Conservation (phyloP, 2,113 vertebrate species). For the Rhadina sibilatrix region DNA sequence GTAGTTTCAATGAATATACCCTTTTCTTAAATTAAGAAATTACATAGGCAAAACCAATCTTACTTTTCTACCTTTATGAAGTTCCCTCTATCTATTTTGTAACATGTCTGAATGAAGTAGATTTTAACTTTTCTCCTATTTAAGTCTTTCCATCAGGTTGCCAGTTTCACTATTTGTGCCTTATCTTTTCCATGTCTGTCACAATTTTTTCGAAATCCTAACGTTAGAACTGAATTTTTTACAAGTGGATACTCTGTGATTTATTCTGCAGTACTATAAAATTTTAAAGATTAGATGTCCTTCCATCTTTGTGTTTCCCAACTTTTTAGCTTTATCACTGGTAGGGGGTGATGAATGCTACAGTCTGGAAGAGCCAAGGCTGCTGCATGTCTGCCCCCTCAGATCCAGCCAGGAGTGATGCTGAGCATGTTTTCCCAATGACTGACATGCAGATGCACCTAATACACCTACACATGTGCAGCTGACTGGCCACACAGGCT, state of each 20-base stretch:
- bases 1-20: neutral
- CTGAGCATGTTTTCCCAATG: neutral
- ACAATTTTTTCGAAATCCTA: neutral
- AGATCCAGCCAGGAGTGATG: neutral
- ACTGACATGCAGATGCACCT: rapidly evolving
- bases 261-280: neutral
- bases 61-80: neutral
- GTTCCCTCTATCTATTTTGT: neutral
- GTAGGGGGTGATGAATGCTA: neutral
- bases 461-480: rapidly evolving
- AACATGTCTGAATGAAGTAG: neutral
- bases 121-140: neutral
- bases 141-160: neutral
- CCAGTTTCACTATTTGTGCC: neutral
- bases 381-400: neutral
- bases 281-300: neutral
- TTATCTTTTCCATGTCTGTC: neutral
- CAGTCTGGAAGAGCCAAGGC: neutral
- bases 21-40: neutral
- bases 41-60: neutral
- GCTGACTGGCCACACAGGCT: neutral
- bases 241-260: neutral
- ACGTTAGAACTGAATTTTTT: neutral
- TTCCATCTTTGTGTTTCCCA: neutral
- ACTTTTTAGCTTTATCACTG: neutral